phyloP scores from a whole-genome alignment of 2,888 invertebrate species.

The Lasioglossum vierecki region DNA sequence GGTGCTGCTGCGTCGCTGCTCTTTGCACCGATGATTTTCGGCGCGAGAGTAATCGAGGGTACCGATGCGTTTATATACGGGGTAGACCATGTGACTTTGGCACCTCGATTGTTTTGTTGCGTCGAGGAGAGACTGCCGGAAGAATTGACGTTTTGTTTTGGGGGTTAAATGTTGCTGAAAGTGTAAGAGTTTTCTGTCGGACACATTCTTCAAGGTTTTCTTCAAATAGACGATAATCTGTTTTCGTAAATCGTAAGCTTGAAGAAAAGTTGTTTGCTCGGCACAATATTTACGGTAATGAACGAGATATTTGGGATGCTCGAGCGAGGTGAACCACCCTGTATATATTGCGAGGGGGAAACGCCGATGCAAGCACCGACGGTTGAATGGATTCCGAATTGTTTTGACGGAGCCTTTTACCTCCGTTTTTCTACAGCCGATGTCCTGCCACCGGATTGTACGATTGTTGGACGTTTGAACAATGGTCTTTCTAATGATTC shows the following conservation, averaged over 20 bases:
- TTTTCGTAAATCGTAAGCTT: background rate
- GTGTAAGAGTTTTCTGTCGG: background rate
- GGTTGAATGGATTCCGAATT: slow-evolving; percentile 6
- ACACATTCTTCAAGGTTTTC: background rate
- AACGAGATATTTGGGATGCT: background rate
- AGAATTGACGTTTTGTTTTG: no score
- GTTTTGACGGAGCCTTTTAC: slow-evolving; percentile 5
- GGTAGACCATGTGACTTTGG: background rate
- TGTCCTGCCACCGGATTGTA: background rate
- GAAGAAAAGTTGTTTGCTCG: background rate
- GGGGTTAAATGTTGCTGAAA: background rate
- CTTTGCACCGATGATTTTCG: slow-evolving; percentile 29
- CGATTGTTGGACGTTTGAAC: background rate
- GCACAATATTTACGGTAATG: background rate
- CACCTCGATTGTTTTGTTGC: background rate
- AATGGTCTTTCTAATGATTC: background rate
- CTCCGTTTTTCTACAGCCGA: background rate
- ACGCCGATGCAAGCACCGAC: background rate
- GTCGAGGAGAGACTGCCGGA: no score
- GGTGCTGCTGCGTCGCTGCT: slow-evolving; percentile 6
- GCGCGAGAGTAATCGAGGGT: background rate
- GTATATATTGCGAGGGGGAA: background rate
- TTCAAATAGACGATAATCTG: background rate
- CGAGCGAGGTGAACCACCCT: background rate
- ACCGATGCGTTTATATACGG: background rate